phyloP scores from a whole-genome alignment of 2,888 invertebrate genomes.

The Netelia melanura region DNA sequence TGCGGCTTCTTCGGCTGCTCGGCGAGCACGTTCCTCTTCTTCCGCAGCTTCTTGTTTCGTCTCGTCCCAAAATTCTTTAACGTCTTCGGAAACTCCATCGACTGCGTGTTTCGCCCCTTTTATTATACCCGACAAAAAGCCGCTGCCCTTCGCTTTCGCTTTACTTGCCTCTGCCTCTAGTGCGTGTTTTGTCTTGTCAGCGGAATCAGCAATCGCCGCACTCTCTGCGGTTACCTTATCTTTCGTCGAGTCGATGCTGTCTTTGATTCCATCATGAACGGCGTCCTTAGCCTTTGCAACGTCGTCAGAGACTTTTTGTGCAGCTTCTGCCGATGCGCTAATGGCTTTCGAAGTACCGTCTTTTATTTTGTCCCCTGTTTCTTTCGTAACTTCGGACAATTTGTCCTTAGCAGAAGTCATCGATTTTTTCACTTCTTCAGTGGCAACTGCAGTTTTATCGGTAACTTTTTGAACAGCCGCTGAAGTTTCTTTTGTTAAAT shows the following conservation, averaged over 20 bases:
- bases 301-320: constrained; percentile 71
- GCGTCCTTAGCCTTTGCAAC: constrained; percentile 80
- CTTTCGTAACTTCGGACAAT: constrained; percentile 73
- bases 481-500: constrained; percentile 66
- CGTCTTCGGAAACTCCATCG: constrained; percentile 65
- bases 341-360: constrained; percentile 74
- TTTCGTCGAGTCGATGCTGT: constrained; percentile 64
- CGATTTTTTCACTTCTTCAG: constrained; percentile 84
- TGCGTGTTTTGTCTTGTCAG: constrained; percentile 24
- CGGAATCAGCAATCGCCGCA: constrained; percentile 26
- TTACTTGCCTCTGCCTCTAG: constrained; percentile 51
- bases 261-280: constrained; percentile 64
- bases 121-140: constrained; percentile 71
- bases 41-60: constrained; percentile 68
- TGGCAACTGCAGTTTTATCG: constrained; percentile 85
- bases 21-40: constrained; percentile 67
- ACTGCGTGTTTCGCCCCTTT: constrained; percentile 70
- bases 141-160: constrained; percentile 40
- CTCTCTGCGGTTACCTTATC: constrained; percentile 43
- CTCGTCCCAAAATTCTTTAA: constrained; percentile 68
- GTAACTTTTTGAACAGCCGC: constrained; percentile 74
- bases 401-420: constrained; percentile 70
- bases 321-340: constrained; percentile 82
- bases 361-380: constrained; percentile 73
- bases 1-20: constrained; percentile 61